These are phyloP conservation scores for Gnatocerus cornutus DNA, from an alignment of 2,888 invertebrate genomes.

Conservation along the genomic window DNA sequence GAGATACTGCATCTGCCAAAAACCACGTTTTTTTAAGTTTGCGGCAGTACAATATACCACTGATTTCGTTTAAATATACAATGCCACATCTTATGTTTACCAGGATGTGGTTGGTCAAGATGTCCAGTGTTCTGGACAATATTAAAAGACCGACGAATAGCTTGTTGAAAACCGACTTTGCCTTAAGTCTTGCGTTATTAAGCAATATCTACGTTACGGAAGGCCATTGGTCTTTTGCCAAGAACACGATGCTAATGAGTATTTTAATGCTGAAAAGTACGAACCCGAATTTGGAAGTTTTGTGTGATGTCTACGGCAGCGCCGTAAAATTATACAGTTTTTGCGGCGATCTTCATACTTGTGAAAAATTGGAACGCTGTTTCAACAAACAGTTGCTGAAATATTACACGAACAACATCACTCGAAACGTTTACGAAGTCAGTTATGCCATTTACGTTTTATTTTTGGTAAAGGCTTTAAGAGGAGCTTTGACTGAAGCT, in stretches of 20 bases:
- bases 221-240: slow-evolving; percentile 63
- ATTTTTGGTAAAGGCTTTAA: slow-evolving; percentile 70
- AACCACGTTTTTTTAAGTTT: slow-evolving; percentile 58
- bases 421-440: slow-evolving; percentile 71
- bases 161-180: slow-evolving; percentile 52
- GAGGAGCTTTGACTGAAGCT: slow-evolving; percentile 66
- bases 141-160: slow-evolving; percentile 21
- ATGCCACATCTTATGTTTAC: slow-evolving; percentile 41
- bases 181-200: slow-evolving; percentile 55
- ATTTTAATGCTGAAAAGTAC: slow-evolving; percentile 67
- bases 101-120: slow-evolving; percentile 39
- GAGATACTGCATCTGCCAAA: slow-evolving; percentile 55
- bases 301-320: slow-evolving; percentile 72
- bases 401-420: slow-evolving; percentile 65
- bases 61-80: slow-evolving; percentile 54
- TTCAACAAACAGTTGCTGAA: slow-evolving; percentile 58
- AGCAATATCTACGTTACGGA: slow-evolving; percentile 56
- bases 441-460: slow-evolving; percentile 71
- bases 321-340: slow-evolving; percentile 72
- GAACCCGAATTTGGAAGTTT: slow-evolving; percentile 69
- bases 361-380: slow-evolving; percentile 67
- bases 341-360: slow-evolving; percentile 68
- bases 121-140: not conserved
- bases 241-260: slow-evolving; percentile 58
- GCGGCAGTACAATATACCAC: slow-evolving; percentile 60